Evolutionary conservation across 1,140 invertebrate species (phyloP).

Genomic region (Orchestia grillus): DNA sequence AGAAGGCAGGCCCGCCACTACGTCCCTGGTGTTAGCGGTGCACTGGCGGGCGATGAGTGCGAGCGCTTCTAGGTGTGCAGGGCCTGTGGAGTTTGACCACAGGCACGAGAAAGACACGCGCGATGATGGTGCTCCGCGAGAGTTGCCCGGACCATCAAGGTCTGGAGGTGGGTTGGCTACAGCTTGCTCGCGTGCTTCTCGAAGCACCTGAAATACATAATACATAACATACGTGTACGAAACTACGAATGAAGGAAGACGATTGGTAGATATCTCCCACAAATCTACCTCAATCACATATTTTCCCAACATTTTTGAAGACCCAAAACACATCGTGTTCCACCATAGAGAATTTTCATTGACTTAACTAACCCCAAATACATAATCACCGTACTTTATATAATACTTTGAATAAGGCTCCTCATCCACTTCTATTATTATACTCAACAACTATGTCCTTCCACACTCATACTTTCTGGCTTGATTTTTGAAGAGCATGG

Average conservation of each 20-base stretch:
- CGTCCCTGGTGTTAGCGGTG: background rate
- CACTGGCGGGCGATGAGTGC: slow-evolving; percentile 37
- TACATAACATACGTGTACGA: background rate
- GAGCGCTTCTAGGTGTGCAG: slow-evolving; percentile 41
- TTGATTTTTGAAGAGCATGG: background rate
- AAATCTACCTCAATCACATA: background rate
- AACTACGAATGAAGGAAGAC: background rate
- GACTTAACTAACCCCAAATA: background rate
- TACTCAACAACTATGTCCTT: background rate
- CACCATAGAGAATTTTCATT: background rate
- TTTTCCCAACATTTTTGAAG: background rate
- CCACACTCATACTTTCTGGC: background rate
- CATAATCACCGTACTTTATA: background rate
- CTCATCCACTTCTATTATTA: background rate
- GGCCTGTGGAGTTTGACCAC: slow-evolving; percentile 3
- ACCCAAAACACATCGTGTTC: background rate
- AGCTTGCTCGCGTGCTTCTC: slow-evolving; percentile 21
- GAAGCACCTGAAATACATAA: background rate
- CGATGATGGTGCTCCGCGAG: background rate
- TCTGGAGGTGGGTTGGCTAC: slow-evolving; percentile 11
- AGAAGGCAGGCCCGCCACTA: background rate
- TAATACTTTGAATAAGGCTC: background rate
- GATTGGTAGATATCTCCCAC: background rate
- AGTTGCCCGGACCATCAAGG: background rate
- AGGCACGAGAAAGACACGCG: slow-evolving; percentile 23